These are phyloP conservation scores for Heliconius ismenius DNA, from an alignment of 2,888 invertebrate species.

Conservation along the genomic window DNA sequence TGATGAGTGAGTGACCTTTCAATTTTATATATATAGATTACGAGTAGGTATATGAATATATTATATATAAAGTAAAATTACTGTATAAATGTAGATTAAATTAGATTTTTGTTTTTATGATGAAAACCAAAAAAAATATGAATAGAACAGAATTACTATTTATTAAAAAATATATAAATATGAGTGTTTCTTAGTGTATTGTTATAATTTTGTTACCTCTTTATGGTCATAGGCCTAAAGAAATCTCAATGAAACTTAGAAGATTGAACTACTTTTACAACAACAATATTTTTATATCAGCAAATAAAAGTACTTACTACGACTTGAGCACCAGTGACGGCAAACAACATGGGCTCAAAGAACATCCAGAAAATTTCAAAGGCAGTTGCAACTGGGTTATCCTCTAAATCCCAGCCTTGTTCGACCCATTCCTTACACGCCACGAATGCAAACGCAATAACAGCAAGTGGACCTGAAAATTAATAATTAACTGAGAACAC, in stretches of 20 bases:
- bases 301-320: slow-evolving; percentile 72
- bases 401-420: slow-evolving; percentile 92
- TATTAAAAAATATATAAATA: background rate
- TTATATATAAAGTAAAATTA: too few species aligned
- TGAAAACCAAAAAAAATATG: background rate
- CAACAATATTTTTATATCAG: background rate
- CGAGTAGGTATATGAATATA: too few species aligned
- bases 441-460: slow-evolving; percentile 91
- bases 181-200: background rate
- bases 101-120: background rate
- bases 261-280: background rate
- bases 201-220: background rate
- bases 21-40: too few species aligned
- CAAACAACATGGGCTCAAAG: slow-evolving; percentile 96
- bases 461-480: slow-evolving; percentile 88
- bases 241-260: background rate
- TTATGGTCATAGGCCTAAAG: background rate
- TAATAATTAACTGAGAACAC: background rate
- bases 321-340: slow-evolving; percentile 95
- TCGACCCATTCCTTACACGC: slow-evolving; percentile 91
- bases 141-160: background rate
- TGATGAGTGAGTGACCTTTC: too few species aligned
- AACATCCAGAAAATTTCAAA: slow-evolving; percentile 98
- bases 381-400: slow-evolving; percentile 92
- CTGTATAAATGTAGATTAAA: background rate